phyloP scores from a whole-genome alignment of 2,888 invertebrate species.

The Morpho achilles region DNA sequence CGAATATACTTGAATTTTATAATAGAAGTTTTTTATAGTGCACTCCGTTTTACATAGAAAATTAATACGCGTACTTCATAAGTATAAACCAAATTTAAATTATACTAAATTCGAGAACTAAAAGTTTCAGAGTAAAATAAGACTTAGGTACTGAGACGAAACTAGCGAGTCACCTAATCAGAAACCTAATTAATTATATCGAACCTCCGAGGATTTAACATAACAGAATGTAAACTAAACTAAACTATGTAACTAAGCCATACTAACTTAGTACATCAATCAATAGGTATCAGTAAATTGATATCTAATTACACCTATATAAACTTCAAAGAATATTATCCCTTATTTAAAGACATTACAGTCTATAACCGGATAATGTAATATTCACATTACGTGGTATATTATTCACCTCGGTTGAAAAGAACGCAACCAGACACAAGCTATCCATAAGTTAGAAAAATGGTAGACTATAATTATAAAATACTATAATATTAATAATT shows the following conservation, averaged over 20 bases:
- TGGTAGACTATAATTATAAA: neutral
- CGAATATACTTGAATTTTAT: no score
- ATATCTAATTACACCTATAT: constrained; percentile 21
- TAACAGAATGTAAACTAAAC: neutral
- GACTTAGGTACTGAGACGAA: no score
- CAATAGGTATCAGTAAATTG: constrained; percentile 26
- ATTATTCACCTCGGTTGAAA: constrained; percentile 30
- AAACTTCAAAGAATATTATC: constrained; percentile 9
- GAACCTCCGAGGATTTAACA: neutral
- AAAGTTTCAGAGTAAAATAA: no score
- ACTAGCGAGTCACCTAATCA: no score
- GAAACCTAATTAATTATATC: neutral
- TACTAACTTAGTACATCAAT: constrained; percentile 26
- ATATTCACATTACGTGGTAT: constrained; percentile 21
- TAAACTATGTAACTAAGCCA: constrained; percentile 14
- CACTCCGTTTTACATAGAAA: no score
- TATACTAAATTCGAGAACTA: no score
- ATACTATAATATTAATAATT: no score
- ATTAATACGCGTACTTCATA: no score
- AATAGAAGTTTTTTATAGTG: no score
- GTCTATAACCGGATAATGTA: constrained; percentile 9
- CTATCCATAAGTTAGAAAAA: constrained; percentile 20
- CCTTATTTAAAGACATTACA: constrained; percentile 12
- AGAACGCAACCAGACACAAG: constrained; percentile 28
- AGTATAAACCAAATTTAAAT: no score